Base-by-base conservation (phyloP, 1,140 invertebrate species). In the Drosophila subobscura region DNA sequence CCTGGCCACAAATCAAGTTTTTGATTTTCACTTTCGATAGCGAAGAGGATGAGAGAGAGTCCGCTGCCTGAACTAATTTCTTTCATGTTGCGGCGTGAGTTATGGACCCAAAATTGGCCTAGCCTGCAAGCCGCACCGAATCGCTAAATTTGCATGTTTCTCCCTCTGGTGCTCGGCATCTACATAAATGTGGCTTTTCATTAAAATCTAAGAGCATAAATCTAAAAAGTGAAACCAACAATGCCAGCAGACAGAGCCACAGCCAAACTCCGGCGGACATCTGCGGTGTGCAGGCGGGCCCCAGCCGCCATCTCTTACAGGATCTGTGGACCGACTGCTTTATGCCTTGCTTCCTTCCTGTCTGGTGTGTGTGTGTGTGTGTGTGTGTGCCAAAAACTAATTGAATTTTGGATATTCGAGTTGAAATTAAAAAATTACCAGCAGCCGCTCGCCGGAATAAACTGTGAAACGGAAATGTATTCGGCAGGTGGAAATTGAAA, bases 401-500 rank as follows among this genome's bases (percentile, higher is more conserved):
- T 85, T 86, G 81, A 86, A 86, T 86, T 86, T 77, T 61, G 16
- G 78, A 81, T 78, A 81, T 77, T 81, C 83, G 71, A 86, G 83
- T 78, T 44, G 52, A 86, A 86, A 86, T 86, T 86, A 86, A 81
- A 86, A 86, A 86, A 86, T 86, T 75, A 81, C 70, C 52, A 86
- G 71, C 72, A 66, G 45, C 52, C 56, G 63, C 50, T 16, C 29
- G 61, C 46, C 40, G 46, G 73, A 79, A 85, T 85, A 85, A 85
- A 80, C 77, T 74, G 81, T 78, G 64, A 75, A 81, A 67, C 73
- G 81, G 81, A 86, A 86, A 88, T 86, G 77, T 86, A 78, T 88
- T 86, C 83, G 83, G 76, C 83, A 86, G 81, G 83, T 86, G 81
- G 81, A 86, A 86, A 86, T 88, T 75, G 83, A 86, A 86, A 78